Evolutionary conservation across 1,140 invertebrate species (phyloP), one percentile per base, ranked within the genome.

Genomic region (Bombus impatiens): DNA sequence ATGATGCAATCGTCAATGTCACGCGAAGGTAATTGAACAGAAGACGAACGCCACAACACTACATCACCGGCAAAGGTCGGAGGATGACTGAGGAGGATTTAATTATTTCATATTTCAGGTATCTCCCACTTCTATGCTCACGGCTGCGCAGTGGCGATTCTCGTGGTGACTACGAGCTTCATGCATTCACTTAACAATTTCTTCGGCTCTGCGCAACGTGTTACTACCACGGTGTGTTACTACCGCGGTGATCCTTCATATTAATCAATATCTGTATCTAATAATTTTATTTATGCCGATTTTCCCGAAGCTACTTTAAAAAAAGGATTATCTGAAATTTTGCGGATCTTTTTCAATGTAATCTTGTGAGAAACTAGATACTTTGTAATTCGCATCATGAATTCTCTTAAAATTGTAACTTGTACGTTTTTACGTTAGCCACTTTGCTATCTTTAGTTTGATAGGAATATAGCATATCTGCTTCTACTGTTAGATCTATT

Each of bases 21-120:
- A 53, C 53, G n/a, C 9, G 53, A 85, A 40, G 68, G 32, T 35
- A 3, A 35, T 10, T 10, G 28, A 53, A 3, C 10, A 12, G 42
- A 25, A 28, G 12, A 84, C 10, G n/a, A 44, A n/a, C 13, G 47
- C 32, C 10, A 6, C 68, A 9, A 80, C 42, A 25, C 57, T 40
- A 62, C 78, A 28, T 32, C 78, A 42, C 78, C 68, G 42, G 32
- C 67, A 53, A 80, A 72, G 28, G 68, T 53, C 83, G 78, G 35
- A 47, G 57, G 78, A 80, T 71, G 83, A 85, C 83, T 85, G 83
- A 80, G 83, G 83, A 80, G 83, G 68, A 85, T 80, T 85, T 85
- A 85, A 85, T 85, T 85, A 85, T 80, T 85, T 85, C 53, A 78
- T 72, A 85, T 85, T 80, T 80, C 68, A 37, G 32, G 6, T 35